Evolutionary conservation across 1,140 invertebrate species (phyloP).

Genomic region (Asobara japonica): DNA sequence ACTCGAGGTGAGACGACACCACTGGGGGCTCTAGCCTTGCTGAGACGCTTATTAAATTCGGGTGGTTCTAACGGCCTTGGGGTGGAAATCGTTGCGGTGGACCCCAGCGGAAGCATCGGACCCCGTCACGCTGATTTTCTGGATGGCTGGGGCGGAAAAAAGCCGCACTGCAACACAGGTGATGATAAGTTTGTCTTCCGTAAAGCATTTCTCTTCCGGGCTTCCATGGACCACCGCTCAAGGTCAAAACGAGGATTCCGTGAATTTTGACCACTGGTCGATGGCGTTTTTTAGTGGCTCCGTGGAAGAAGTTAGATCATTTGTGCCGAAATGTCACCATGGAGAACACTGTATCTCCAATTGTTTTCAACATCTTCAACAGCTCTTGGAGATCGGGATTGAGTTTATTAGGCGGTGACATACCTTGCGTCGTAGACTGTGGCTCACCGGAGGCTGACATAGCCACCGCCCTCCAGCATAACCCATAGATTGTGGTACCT

Average conservation of each 20-base stretch:
- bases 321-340: too few relatives aligned
- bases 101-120: conserved; percentile 13
- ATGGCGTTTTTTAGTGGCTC: too few relatives aligned
- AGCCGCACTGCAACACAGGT: background rate
- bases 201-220: background rate
- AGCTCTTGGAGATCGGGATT: too few relatives aligned
- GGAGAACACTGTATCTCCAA: too few relatives aligned
- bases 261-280: background rate
- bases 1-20: background rate
- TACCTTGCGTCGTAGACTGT: too few relatives aligned
- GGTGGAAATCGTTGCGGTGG: background rate
- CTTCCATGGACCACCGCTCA: background rate
- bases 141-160: conserved; percentile 7
- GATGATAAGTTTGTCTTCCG: background rate
- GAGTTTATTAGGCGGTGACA: too few relatives aligned
- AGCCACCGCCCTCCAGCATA: too few relatives aligned
- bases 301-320: too few relatives aligned
- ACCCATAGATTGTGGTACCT: background rate
- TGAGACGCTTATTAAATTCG: background rate
- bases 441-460: too few relatives aligned
- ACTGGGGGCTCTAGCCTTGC: background rate
- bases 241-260: too few relatives aligned
- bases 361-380: too few relatives aligned
- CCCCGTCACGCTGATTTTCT: conserved; percentile 39
- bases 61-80: background rate